A percentile compares a stretch with the other conserved stretches of the same genome.
Evolutionary conservation across 2,113 vertebrate genomes (phyloP).

Genomic region (Circaetus gallicus): DNA sequence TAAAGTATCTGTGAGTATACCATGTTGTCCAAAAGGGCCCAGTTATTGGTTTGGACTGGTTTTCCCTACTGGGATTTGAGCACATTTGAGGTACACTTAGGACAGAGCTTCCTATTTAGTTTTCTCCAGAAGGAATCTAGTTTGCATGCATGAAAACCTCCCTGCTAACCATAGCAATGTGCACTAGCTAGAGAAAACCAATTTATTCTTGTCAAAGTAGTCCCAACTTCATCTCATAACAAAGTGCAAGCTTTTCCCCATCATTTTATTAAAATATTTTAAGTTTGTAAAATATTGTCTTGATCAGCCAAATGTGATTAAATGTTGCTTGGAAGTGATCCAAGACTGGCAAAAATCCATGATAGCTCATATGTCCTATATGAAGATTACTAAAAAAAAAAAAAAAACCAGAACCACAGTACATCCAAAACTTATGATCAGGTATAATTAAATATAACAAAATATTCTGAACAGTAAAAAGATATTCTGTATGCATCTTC

Average conservation of each 20-base stretch:
- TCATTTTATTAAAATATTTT: not conserved
- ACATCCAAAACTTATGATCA: not conserved
- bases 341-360: not conserved
- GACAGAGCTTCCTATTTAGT: not conserved
- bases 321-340: not conserved
- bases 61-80: not conserved
- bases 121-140: not conserved
- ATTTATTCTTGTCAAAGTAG: not conserved
- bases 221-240: not conserved
- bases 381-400: not conserved
- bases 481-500: not conserved
- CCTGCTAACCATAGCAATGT: not conserved
- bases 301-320: not conserved
- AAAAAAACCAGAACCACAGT: not conserved
- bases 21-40: not conserved
- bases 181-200: not conserved
- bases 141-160: not conserved
- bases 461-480: not conserved
- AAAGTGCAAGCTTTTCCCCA: not conserved
- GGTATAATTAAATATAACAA: not conserved
- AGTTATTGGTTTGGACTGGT: not conserved
- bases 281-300: not conserved
- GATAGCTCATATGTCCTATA: not conserved
- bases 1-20: not conserved
- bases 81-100: not conserved